Evolutionary conservation across 2,888 invertebrate species (phyloP).

Genomic region (Eurois occulta): DNA sequence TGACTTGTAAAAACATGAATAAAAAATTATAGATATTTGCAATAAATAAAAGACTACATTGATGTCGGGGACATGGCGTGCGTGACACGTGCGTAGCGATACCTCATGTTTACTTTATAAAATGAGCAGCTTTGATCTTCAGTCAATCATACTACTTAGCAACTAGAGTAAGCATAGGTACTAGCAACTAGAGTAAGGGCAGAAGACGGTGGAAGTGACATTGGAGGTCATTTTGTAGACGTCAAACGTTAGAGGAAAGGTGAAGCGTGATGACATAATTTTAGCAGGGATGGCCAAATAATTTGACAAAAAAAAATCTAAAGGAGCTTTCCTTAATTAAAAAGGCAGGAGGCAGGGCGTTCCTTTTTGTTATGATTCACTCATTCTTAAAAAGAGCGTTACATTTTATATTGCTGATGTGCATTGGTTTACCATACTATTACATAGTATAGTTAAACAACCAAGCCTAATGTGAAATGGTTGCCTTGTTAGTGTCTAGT

Average conservation of each 20-base stretch:
- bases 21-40: slow-evolving; percentile 18
- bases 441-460: background rate
- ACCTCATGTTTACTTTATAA: slow-evolving; percentile 35
- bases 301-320: background rate
- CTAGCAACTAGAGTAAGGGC: slow-evolving; percentile 28
- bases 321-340: background rate
- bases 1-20: slow-evolving; percentile 5
- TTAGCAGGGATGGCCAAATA: background rate
- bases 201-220: background rate
- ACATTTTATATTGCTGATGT: background rate
- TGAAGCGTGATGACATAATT: background rate
- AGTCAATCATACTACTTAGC: slow-evolving; percentile 22
- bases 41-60: slow-evolving; percentile 39
- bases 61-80: slow-evolving; percentile 19
- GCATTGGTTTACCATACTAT: background rate
- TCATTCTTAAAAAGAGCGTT: background rate
- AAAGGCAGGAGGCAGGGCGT: background rate
- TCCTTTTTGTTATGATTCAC: background rate
- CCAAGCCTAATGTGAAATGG: background rate
- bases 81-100: slow-evolving; percentile 26
- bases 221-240: background rate
- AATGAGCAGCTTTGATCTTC: slow-evolving; percentile 25
- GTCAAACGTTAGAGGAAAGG: background rate
- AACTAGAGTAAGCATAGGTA: slow-evolving; percentile 40
- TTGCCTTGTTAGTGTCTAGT: background rate